Conservation (phyloP, 2,113 vertebrate species). For the Chloebia gouldiae region DNA sequence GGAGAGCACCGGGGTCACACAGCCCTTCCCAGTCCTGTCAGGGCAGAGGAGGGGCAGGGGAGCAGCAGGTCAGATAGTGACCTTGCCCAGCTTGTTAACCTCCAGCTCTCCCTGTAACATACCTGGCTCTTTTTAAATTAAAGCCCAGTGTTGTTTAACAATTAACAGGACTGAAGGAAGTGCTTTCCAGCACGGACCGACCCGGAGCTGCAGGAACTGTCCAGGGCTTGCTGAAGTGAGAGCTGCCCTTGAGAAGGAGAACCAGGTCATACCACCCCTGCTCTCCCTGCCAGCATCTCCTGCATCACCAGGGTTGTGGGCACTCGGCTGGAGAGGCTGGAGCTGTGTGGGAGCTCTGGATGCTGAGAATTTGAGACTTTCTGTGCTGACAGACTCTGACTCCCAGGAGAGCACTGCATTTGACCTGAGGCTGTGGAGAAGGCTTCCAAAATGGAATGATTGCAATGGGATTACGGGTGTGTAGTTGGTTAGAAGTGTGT, state of each 20-base stretch:
- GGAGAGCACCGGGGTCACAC: background rate
- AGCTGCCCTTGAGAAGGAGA: background rate
- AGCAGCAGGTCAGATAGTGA: background rate
- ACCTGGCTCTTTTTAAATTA: background rate
- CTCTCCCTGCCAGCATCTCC: background rate
- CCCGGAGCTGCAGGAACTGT: background rate
- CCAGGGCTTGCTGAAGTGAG: background rate
- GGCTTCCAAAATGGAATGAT: background rate
- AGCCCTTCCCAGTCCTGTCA: background rate
- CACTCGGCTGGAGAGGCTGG: background rate
- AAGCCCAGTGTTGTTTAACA: background rate
- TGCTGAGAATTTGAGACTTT: background rate
- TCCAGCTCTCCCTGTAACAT: background rate
- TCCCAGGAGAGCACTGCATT: background rate
- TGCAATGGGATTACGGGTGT: background rate
- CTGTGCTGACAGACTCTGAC: background rate
- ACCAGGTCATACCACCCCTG: background rate
- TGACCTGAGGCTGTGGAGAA: background rate
- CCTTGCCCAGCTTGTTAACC: slow-evolving; percentile 10
- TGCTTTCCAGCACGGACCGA: background rate
- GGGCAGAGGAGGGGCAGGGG: background rate
- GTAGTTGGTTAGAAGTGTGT: background rate
- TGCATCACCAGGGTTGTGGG: background rate
- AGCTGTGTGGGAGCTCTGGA: background rate
- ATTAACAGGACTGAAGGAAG: slow-evolving; percentile 5